Base-by-base conservation (phyloP, 2,797 vertebrate genomes). In the Neoniphon sammara region DNA sequence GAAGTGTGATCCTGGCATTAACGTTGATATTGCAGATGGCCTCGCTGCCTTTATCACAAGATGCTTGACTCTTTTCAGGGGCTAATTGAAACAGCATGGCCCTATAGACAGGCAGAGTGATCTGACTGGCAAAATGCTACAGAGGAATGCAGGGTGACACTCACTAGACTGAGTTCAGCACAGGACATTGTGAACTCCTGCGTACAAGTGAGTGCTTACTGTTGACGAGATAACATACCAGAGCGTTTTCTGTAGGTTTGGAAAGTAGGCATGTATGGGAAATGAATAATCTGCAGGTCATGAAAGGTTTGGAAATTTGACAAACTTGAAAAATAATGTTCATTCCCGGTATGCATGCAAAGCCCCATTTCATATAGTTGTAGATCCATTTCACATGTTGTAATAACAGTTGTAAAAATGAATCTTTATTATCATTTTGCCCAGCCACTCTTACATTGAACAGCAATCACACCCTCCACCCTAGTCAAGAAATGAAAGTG, bases 61-160 rank as follows among this genome's bases (percentile, higher is more conserved):
- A 89, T 89, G 79, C 71, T 81, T 73, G 76, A 80, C 77, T 75
- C 72, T 76, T 79, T 80, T 84, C 27, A 50, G 71, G 81, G 79
- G 74, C 76, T 89, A 90, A 90, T 85, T 87, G 82, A 85, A 91
- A 87, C 87, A 78, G 76, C 77, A 80, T 88, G 88, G 85, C 75
- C 77, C 84, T 61, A 67, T 75, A 87, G 80, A 73, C 82, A 77
- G 78, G 69, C 78, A 62, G 69, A 55, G 60, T 80, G 73, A 11
- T 21, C 52, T 42, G 20, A 61, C 72, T 82, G 83, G 81, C 63
- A 63, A 78, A 27, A 78, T 11, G 66, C 81, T 72, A 80, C 74
- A 23, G 77, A 89, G 87, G 87, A 89, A 89, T 89, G 85, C 73
- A 72, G 81, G 79, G 85, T 75, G 78, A 85, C 88, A 87, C 80